A percentile compares a stretch with the other conserved stretches of the same genome.
Evolutionary conservation across 2,113 vertebrate genomes (phyloP).

Genomic region (Camelus dromedarius): DNA sequence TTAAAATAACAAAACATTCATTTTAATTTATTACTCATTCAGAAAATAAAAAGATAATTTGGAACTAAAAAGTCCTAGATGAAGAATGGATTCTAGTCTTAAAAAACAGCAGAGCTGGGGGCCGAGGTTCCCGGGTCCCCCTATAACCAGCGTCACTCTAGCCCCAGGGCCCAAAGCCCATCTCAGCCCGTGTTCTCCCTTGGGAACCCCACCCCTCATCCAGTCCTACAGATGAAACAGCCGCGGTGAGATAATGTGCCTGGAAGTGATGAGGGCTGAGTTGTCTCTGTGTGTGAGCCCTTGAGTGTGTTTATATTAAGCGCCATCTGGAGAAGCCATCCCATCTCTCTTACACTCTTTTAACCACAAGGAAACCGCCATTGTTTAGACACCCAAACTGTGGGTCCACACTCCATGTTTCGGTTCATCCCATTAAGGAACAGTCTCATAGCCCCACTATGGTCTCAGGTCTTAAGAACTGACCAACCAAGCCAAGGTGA

Average conservation of each 20-base stretch:
- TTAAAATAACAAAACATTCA: conserved; percentile 14
- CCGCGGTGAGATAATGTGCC: neutral
- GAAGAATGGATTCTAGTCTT: conserved; percentile 20
- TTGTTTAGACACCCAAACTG: neutral
- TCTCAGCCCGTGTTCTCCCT: neutral
- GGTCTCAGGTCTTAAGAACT: neutral
- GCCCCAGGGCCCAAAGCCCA: neutral
- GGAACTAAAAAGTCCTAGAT: neutral
- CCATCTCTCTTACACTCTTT: neutral
- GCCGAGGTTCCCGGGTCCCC: neutral
- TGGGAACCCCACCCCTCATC: too few relatives aligned
- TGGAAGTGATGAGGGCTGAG: neutral
- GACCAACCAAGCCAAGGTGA: neutral
- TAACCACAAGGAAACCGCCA: neutral
- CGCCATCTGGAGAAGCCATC: fast-evolving
- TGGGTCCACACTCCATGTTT: neutral
- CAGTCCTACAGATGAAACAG: fast-evolving
- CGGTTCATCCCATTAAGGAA: neutral
- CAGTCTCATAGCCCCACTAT: neutral
- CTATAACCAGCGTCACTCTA: neutral
- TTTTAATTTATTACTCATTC: conserved; percentile 7
- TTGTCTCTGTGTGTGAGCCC: neutral
- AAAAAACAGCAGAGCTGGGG: neutral
- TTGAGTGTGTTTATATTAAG: neutral
- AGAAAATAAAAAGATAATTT: neutral